Evolutionary conservation across 53 echinoderm and acorn worm genomes (phyloP).

Genomic region (Echinarachnius parma): DNA sequence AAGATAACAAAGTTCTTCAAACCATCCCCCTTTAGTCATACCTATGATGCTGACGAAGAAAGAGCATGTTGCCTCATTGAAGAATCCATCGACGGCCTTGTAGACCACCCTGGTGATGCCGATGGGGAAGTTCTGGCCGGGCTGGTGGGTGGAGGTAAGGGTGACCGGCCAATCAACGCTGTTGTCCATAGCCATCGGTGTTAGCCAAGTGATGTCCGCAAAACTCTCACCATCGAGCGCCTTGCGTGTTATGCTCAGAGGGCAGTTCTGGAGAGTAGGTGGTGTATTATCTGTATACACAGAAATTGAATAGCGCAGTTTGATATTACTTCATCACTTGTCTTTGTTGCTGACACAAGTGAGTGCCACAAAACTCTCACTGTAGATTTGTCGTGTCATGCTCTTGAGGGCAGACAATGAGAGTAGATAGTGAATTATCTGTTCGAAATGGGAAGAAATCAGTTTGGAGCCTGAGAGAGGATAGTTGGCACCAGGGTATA

Average conservation of each 20-base stretch:
- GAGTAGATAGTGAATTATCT: too few species aligned
- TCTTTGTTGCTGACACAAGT: too few species aligned
- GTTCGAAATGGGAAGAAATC: too few species aligned
- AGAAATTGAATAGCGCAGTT: background rate
- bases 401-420: too few species aligned
- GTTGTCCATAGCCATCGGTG: constrained; percentile 6
- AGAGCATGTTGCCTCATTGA: constrained; percentile 15
- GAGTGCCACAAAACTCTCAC: too few species aligned
- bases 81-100: constrained; percentile 23
- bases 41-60: constrained; percentile 15
- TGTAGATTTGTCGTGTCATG: too few species aligned
- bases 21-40: too few species aligned
- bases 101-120: constrained; percentile 32
- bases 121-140: constrained; percentile 1
- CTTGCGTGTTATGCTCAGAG: background rate
- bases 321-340: too few species aligned
- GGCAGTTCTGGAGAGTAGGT: background rate
- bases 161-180: background rate
- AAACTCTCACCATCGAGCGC: constrained; percentile 1
- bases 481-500: too few species aligned
- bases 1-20: too few species aligned
- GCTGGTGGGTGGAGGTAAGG: background rate
- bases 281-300: constrained; percentile 25
- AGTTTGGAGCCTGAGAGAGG: too few species aligned
- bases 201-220: constrained; percentile 15